These are phyloP conservation scores for Micrasema longulum DNA, from an alignment of 1,140 invertebrate genomes.

Conservation along the genomic window DNA sequence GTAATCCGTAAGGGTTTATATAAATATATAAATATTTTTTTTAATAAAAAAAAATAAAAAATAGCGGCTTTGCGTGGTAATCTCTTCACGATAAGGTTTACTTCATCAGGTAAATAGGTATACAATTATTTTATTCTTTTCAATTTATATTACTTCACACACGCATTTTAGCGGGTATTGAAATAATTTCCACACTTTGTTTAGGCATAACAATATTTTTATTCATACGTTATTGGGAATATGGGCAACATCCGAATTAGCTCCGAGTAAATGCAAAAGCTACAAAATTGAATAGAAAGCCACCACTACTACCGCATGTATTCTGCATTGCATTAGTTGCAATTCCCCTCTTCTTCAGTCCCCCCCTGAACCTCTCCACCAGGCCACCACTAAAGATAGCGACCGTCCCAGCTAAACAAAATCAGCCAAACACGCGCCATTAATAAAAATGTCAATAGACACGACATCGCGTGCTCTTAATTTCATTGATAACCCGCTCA, in stretches of 20 bases:
- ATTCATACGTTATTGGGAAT: no score
- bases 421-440: not conserved
- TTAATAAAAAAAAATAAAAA: no score
- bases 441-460: no score
- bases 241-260: no score
- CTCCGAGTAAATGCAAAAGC: no score
- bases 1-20: no score
- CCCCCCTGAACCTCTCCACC: not conserved
- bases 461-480: no score
- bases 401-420: not conserved
- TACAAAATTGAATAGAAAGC: conserved; percentile 28
- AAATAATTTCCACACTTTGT: not conserved
- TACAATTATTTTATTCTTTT: not conserved
- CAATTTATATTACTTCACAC: not conserved
- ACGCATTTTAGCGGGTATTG: not conserved
- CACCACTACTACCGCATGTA: conserved; percentile 16
- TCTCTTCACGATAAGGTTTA: no score
- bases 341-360: not conserved
- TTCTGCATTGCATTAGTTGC: not conserved
- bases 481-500: no score
- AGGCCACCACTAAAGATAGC: conserved; percentile 7
- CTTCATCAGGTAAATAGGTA: no score
- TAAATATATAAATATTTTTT: no score
- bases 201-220: not conserved
- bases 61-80: no score